Percentiles rank a stretch among this genome's conserved stretches.
phyloP scores from a whole-genome alignment of 2,113 vertebrate species.

The Geococcyx californianus region DNA sequence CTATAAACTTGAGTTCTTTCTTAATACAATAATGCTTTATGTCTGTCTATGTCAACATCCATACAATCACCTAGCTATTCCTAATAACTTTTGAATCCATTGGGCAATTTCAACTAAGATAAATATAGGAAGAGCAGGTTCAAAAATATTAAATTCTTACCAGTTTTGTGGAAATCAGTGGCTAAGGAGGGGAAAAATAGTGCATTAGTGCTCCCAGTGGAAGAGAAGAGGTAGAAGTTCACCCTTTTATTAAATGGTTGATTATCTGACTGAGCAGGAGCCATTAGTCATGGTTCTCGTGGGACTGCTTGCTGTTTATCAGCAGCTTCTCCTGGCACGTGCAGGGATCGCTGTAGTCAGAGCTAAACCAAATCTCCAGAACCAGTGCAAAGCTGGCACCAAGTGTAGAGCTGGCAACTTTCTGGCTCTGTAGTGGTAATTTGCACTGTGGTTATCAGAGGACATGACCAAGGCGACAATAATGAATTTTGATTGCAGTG shows the following conservation, averaged over 20 bases:
- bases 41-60: not conserved
- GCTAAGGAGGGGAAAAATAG: not conserved
- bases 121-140: not conserved
- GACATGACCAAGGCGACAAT: not conserved
- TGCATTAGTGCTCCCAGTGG: not conserved
- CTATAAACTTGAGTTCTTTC: not conserved
- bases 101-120: not conserved
- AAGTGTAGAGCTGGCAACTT: not conserved
- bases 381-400: not conserved
- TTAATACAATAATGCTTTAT: conserved; percentile 2
- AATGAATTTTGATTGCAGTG: not conserved
- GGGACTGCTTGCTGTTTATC: not conserved
- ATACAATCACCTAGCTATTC: not conserved
- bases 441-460: not conserved
- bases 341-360: not conserved
- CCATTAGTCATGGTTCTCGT: not conserved
- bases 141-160: not conserved
- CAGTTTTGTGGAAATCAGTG: not conserved
- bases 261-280: not conserved
- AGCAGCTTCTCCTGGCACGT: not conserved
- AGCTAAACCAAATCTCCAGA: not conserved
- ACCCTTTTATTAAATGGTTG: conserved; percentile 25
- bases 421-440: not conserved
- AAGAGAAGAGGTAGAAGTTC: not conserved
- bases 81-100: not conserved